Evolutionary conservation across 2,888 invertebrate genomes (phyloP), one percentile per base, ranked within the genome.

Genomic region (Amiota minor): DNA sequence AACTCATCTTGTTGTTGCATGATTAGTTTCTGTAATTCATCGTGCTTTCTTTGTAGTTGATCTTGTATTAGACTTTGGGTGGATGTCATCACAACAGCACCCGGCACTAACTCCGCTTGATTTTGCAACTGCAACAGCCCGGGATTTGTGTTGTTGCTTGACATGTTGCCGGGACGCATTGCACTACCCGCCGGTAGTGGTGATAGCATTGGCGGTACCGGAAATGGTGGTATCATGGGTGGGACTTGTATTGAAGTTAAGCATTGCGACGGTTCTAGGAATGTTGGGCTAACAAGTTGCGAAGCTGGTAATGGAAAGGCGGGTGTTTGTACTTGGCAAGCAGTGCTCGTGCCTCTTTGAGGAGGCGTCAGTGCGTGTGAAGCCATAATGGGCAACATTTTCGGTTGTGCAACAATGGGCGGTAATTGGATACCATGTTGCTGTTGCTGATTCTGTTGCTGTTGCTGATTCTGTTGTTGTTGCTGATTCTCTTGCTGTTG

Each of bases 1-100:
- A 97, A 89, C 88, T 97, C 96, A 84, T 96, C 96, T 86, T 97
- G 96, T 85, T 97, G 96, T 78, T 95, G 93, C 70, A 94, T 92
- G 75, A 97, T 96, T 85, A 96, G 91, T 83, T 95, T 94, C 87
- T 97, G 96, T 75, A 97, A 90, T 86, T 96, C 95, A 77, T 95
- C 95, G 85, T 97, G 96, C 85, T 96, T 96, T 53, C 94, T 92
- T 85, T 96, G 94, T 75, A 94, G 89, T 90, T 95, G 94, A 82
- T 93, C 94, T 90, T 95, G 94, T 16, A 93, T 86, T 75, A 93
- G 92, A 76, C 91, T 91, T 83, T 92, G 92, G 1, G 91, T 90
- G 0, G 91, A 89, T 16, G 92, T 91, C 89, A 93, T 91, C 35
- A 92, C 90, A 47, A 93, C 89, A 1, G 86, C 80, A 1, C 85